phyloP scores from a whole-genome alignment of 2,797 vertebrate genomes.

The Steatocranus sp. region DNA sequence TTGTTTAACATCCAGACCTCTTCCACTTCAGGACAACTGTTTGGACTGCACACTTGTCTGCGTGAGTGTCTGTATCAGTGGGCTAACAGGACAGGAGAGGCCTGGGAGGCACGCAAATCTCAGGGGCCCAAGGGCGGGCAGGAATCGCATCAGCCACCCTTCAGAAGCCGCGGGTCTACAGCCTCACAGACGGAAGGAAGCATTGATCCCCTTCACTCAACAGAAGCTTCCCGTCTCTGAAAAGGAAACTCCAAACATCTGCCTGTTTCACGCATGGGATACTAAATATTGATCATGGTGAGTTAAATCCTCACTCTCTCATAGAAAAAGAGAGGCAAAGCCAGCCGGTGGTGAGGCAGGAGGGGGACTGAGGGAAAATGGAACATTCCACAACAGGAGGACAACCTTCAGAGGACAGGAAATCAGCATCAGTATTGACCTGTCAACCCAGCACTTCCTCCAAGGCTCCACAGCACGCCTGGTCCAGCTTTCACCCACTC shows the following conservation, averaged over 20 bases:
- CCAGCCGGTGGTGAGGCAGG: conserved; percentile 48
- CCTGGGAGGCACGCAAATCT: conserved; percentile 58
- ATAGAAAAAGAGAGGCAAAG: conserved; percentile 64
- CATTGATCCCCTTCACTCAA: conserved; percentile 89
- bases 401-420: conserved; percentile 56
- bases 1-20: conserved; percentile 79
- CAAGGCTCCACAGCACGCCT: conserved; percentile 26
- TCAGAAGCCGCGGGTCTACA: conserved; percentile 62
- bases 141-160: conserved; percentile 69
- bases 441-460: conserved; percentile 49
- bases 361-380: conserved; percentile 68
- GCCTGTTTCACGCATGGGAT: conserved; percentile 95
- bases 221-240: conserved; percentile 77
- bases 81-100: conserved; percentile 70
- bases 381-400: conserved; percentile 66
- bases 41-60: conserved; percentile 67
- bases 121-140: conserved; percentile 43
- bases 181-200: conserved; percentile 69
- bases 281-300: conserved; percentile 91
- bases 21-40: conserved; percentile 70
- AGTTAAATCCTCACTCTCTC: conserved; percentile 82
- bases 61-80: conserved; percentile 64
- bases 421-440: conserved; percentile 63
- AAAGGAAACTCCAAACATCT: conserved; percentile 97
- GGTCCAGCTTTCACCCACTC: conserved; percentile 7